Evolutionary conservation across 2,888 invertebrate species (phyloP).

Genomic region (Cryptocephalus moraei): DNA sequence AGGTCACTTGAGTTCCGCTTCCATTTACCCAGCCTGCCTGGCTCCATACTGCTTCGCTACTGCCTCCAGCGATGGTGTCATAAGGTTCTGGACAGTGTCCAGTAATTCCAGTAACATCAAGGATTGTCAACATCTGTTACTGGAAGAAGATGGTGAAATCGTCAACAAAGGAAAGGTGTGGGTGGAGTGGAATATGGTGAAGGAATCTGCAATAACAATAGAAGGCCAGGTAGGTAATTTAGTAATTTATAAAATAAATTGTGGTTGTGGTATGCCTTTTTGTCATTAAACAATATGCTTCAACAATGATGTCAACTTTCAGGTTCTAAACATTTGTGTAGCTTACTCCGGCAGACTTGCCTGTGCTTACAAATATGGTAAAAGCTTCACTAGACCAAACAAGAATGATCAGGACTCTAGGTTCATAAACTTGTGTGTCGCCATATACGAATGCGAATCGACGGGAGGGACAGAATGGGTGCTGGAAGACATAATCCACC

Average conservation of each 20-base stretch:
- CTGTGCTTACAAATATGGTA: slow-evolving; percentile 91
- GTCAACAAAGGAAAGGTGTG: slow-evolving; percentile 35
- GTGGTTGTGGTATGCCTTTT: too few relatives aligned
- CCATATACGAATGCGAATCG: slow-evolving; percentile 98
- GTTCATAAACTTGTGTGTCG: slow-evolving; percentile 84
- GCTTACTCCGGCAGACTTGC: slow-evolving; percentile 97
- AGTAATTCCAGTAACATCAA: slow-evolving; percentile 24
- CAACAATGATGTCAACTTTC: neutral
- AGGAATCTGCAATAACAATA: slow-evolving; percentile 51
- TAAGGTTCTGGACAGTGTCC: slow-evolving; percentile 70
- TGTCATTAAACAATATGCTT: too few relatives aligned
- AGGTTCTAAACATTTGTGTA: slow-evolving; percentile 83
- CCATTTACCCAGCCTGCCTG: slow-evolving; percentile 97
- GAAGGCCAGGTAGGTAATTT: slow-evolving; percentile 46
- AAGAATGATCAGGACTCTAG: slow-evolving; percentile 67
- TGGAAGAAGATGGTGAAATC: slow-evolving; percentile 32
- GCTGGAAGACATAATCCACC: slow-evolving; percentile 87
- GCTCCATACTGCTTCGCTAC: slow-evolving; percentile 95
- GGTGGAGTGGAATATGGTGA: slow-evolving; percentile 39
- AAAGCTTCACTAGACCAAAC: slow-evolving; percentile 75
- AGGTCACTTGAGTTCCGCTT: slow-evolving; percentile 89
- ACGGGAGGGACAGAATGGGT: slow-evolving; percentile 94
- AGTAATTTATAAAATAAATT: too few relatives aligned
- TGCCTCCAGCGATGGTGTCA: slow-evolving; percentile 87
- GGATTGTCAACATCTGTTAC: slow-evolving; percentile 24